phyloP scores from a whole-genome alignment of 2,888 invertebrate genomes.

The Branchipolynoe longqiensis region DNA sequence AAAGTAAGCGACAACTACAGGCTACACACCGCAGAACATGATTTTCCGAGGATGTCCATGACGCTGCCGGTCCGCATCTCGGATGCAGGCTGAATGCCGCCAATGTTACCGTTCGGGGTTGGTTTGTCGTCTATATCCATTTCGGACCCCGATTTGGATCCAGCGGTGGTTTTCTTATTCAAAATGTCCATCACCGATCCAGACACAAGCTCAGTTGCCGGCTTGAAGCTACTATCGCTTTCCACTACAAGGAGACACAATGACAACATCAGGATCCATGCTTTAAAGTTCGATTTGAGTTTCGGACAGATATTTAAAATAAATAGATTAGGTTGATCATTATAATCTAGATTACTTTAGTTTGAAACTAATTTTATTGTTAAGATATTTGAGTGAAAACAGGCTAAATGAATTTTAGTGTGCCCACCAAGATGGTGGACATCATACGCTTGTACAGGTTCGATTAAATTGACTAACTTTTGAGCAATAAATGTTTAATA shows the following conservation, averaged over 20 bases:
- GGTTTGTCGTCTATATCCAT: slow-evolving; percentile 62
- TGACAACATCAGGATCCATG: not conserved
- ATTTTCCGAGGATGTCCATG: slow-evolving; percentile 71
- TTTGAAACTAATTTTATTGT: not conserved
- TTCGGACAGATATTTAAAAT: too few species aligned
- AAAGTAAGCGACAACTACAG: too few species aligned
- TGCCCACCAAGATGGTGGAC: not conserved
- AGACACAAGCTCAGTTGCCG: slow-evolving; percentile 71
- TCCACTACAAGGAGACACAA: not conserved
- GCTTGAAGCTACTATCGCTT: slow-evolving; percentile 57
- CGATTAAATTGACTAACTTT: too few species aligned
- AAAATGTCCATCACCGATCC: slow-evolving; percentile 79
- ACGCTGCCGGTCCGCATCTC: slow-evolving; percentile 71
- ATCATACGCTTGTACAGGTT: not conserved
- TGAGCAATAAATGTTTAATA: too few species aligned
- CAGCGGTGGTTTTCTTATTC: slow-evolving; percentile 65
- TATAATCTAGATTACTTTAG: too few species aligned
- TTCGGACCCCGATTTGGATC: slow-evolving; percentile 70
- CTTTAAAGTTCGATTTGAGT: too few species aligned
- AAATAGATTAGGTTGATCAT: too few species aligned
- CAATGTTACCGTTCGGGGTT: slow-evolving; percentile 17
- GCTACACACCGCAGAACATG: too few species aligned
- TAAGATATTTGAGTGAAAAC: not conserved
- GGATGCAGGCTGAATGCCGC: slow-evolving; percentile 62
- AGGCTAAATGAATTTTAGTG: too few species aligned